Base-by-base conservation (phyloP, 2,797 vertebrate genomes). In the Lindbergichthys nudifrons region DNA sequence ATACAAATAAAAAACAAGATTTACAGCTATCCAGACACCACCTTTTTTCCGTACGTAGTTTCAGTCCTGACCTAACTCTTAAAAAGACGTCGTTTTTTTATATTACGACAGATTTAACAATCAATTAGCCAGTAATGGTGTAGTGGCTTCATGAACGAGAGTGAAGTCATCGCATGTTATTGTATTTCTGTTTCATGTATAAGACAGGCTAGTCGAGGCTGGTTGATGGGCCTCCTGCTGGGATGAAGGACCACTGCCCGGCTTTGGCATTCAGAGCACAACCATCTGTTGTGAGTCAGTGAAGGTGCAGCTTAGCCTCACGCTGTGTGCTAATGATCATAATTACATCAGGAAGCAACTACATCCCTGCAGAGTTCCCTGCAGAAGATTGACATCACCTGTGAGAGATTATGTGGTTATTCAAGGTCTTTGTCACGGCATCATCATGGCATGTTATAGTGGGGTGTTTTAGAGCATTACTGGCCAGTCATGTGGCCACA, bases 301-400 rank as follows among this genome's bases (percentile, higher is more conserved):
- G 74, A 79, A 82, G 85, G 73, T 81, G 85, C 79, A 82, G 75
- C 56, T 79, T 70, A 71, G 75, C 57, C n/a, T 85, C 88, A 79
- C n/a, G 67, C 82, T 65, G 85, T 50, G 84, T 65, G 70, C 76
- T 91, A 93, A 93, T 86, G 85, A 89, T 84, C 74, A 63, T 89
- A 89, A 92, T 92, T 80, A 88, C 70, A 87, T 88, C 67, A 3
- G 50, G 75, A 85, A 65, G 79, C 60, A 75, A 78, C 67, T 5
- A 23, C 60, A 78, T 87, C 82, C 80, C 79, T 18, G 66, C 43
- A 45, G 80, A 80, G 50, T 39, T 61, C 52, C 19, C 46, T 15
- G 50, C 54, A 65, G 77, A 87, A 71, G 79, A 83, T 70, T 77
- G 77, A 82, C 46, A 53, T 45, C 51, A 26, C 43, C 58, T 26